Percentiles rank a stretch among this genome's conserved stretches.
phyloP scores from a whole-genome alignment of 2,888 invertebrate species.

The Choreutis nemorana region DNA sequence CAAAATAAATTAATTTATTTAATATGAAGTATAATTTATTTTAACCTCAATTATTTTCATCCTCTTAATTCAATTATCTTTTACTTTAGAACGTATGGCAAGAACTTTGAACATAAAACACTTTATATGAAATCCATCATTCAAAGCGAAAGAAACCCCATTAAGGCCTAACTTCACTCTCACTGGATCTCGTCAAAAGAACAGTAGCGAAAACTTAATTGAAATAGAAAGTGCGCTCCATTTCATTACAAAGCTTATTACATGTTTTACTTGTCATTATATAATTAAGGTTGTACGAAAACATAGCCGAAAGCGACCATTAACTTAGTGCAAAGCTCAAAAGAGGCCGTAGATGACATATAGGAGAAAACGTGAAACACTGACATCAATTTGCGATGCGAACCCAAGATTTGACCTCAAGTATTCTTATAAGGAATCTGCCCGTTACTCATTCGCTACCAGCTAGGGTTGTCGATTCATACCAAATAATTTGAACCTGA shows the following conservation, averaged over 20 bases:
- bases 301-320: constrained; percentile 15
- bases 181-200: constrained; percentile 19
- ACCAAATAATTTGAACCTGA: no score
- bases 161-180: no score
- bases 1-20: no score
- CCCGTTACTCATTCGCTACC: constrained; percentile 45
- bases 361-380: constrained; percentile 51
- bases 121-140: no score
- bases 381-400: constrained; percentile 53
- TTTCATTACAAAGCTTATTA: constrained; percentile 27
- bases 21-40: no score
- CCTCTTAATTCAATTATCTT: no score
- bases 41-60: no score
- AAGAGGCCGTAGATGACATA: constrained; percentile 41
- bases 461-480: constrained; percentile 33
- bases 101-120: no score
- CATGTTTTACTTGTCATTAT: constrained; percentile 20
- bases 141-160: no score
- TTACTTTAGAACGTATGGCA: no score
- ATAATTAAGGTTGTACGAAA: constrained; percentile 20
- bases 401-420: constrained; percentile 50
- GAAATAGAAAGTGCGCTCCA: constrained; percentile 40
- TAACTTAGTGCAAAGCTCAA: constrained; percentile 16
- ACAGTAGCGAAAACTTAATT: constrained; percentile 21
- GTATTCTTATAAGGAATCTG: constrained; percentile 52